phyloP scores from a whole-genome alignment of 2,113 vertebrate species.

The Nerophis ophidion region DNA sequence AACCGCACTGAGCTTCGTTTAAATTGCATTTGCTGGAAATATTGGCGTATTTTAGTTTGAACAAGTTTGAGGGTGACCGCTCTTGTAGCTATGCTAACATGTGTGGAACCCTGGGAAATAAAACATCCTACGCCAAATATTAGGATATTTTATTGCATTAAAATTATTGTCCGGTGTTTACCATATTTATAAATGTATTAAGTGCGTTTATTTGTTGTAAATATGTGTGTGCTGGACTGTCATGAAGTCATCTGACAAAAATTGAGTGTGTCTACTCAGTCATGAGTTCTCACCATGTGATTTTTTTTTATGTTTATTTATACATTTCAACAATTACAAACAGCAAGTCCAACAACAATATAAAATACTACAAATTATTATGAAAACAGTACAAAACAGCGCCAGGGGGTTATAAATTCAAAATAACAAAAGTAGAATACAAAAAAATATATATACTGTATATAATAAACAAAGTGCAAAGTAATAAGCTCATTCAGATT shows the following conservation, averaged over 20 bases:
- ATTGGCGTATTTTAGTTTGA: not conserved
- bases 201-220: not conserved
- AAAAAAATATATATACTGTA: no score
- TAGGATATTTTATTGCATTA: not conserved
- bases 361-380: no score
- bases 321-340: no score
- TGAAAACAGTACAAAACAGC: no score
- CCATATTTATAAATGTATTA: not conserved
- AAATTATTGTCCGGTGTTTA: not conserved
- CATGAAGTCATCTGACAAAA: not conserved
- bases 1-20: not conserved
- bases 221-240: not conserved
- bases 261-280: not conserved
- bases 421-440: no score
- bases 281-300: constrained; percentile 29
- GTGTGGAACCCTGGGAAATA: not conserved
- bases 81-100: not conserved
- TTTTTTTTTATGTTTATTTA: not conserved
- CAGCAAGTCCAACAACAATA: no score
- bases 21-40: not conserved
- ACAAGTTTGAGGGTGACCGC: constrained; percentile 7
- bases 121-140: not conserved
- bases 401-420: no score
- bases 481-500: no score
- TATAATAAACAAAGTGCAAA: no score